phyloP scores from a whole-genome alignment of 2,797 vertebrate species.

The Anas acuta region DNA sequence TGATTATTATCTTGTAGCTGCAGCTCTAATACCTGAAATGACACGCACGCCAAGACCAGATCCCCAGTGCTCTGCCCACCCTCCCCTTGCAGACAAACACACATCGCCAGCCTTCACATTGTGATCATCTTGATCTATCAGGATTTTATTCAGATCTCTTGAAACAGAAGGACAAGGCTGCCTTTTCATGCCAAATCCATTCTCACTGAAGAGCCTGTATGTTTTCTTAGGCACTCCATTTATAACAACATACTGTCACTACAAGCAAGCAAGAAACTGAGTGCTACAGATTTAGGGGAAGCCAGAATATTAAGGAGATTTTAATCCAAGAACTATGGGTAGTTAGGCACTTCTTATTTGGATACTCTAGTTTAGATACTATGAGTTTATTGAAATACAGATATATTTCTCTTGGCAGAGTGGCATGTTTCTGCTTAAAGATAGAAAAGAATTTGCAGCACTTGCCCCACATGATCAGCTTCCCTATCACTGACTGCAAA shows the following conservation, averaged over 20 bases:
- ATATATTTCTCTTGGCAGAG: neutral
- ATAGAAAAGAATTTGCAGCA: constrained; percentile 49
- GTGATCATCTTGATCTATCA: constrained; percentile 48
- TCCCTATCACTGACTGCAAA: constrained; percentile 32
- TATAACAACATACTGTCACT: neutral
- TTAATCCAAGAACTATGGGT: neutral
- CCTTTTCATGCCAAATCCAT: neutral
- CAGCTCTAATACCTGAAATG: neutral
- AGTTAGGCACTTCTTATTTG: neutral
- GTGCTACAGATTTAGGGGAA: neutral
- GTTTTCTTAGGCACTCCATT: neutral
- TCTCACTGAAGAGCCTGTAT: neutral
- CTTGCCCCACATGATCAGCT: neutral
- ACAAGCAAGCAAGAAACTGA: neutral
- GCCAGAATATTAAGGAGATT: neutral
- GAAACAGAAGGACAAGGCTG: constrained; percentile 50
- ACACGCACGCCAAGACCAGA: neutral
- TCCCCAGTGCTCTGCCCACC: neutral
- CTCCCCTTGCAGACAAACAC: constrained; percentile 56
- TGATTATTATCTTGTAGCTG: constrained; percentile 42
- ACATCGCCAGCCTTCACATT: constrained; percentile 38
- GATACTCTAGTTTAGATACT: neutral
- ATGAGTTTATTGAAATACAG: neutral
- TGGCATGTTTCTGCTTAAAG: constrained; percentile 30
- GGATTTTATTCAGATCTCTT: constrained; percentile 56